Percentiles rank a stretch among this genome's conserved stretches.
Evolutionary conservation across 2,888 invertebrate genomes (phyloP).

Genomic region (Branchipolynoe longqiensis): DNA sequence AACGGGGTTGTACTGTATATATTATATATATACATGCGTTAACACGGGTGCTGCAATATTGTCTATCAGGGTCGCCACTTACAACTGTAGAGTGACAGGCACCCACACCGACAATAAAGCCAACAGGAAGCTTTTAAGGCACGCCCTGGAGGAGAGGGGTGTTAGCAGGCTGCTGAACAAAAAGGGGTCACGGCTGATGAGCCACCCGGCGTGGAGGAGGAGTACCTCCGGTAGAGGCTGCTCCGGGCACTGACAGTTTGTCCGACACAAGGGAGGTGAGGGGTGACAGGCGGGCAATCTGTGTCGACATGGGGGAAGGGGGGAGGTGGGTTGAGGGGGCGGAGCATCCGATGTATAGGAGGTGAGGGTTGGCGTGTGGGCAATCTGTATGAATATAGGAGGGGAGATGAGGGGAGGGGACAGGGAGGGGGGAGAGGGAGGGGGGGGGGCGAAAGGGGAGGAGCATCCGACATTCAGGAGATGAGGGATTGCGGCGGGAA

Average conservation of each 20-base stretch:
- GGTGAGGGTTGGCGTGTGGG: not conserved
- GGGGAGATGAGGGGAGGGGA: not conserved
- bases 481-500: too few species aligned
- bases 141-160: conserved; percentile 48
- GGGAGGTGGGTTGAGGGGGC: not conserved
- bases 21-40: too few species aligned
- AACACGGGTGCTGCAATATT: too few species aligned
- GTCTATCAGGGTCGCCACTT: too few species aligned
- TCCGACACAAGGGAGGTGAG: conserved; percentile 24
- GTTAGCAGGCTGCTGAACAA: conserved; percentile 43
- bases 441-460: not conserved
- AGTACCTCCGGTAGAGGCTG: not conserved
- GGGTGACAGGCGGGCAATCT: conserved; percentile 23
- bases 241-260: conserved; percentile 42
- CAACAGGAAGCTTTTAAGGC: not conserved
- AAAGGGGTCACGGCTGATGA: conserved; percentile 21
- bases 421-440: not conserved
- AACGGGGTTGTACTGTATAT: too few species aligned
- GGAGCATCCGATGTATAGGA: not conserved
- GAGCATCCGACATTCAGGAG: not conserved
- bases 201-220: not conserved
- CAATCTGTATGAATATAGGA: not conserved
- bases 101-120: not conserved
- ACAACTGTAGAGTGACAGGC: too few species aligned
- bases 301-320: not conserved